A percentile compares a stretch with the other conserved stretches of the same genome.
Conservation (phyloP, 1,140 invertebrate species). For the Palaemon carinicauda region DNA sequence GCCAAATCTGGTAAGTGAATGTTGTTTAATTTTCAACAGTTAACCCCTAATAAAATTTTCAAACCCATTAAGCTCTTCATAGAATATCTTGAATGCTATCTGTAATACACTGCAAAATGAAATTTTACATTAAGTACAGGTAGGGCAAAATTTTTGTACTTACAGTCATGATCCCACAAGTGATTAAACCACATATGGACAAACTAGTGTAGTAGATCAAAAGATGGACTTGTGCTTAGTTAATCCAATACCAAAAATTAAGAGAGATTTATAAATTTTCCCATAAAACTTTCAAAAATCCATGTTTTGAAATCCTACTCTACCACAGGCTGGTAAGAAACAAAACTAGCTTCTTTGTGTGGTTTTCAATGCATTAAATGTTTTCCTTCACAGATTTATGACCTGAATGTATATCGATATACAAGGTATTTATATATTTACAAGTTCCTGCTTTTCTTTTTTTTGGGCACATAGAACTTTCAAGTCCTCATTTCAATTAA, state of each 20-base stretch:
- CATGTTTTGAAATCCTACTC: slow-evolving; percentile 26
- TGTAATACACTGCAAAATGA: slow-evolving; percentile 8
- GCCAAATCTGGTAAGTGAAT: too few species aligned
- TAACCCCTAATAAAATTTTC: too few species aligned
- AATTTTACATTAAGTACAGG: slow-evolving; percentile 41
- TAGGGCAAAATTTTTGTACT: slow-evolving; percentile 44
- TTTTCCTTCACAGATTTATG: slow-evolving; percentile 22
- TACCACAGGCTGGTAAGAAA: slow-evolving; percentile 24
- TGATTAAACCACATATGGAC: slow-evolving; percentile 38
- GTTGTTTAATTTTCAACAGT: too few species aligned
- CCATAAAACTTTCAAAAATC: background rate
- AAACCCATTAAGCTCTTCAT: background rate
- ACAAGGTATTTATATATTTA: background rate
- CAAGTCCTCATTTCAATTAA: background rate
- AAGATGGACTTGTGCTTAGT: background rate
- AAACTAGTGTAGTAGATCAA: background rate
- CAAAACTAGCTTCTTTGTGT: slow-evolving; percentile 5
- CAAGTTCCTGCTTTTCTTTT: slow-evolving; percentile 9
- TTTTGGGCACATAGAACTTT: slow-evolving; percentile 15
- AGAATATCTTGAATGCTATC: background rate
- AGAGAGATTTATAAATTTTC: too few species aligned
- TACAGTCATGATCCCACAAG: slow-evolving; percentile 44
- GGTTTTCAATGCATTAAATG: slow-evolving; percentile 26
- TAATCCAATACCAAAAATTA: background rate
- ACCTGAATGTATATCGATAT: slow-evolving; percentile 18